Percentiles rank a stretch among this genome's conserved stretches.
These are phyloP conservation scores for Netelia fuscicornis DNA, from an alignment of 2,888 invertebrate genomes.

Conservation along the genomic window DNA sequence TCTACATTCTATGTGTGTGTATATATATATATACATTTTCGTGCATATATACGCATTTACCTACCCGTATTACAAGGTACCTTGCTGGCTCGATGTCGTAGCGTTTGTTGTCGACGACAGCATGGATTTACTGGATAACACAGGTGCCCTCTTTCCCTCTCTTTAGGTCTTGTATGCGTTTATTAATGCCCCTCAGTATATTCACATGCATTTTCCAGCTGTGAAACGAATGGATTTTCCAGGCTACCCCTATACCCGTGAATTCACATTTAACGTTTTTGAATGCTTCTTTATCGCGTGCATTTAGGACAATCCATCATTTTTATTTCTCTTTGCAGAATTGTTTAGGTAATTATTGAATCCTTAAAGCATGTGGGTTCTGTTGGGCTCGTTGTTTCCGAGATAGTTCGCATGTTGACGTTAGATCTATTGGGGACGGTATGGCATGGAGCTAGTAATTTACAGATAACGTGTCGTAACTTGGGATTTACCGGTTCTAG, in stretches of 20 bases:
- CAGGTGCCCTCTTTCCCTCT: constrained; percentile 34
- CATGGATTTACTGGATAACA: constrained; percentile 57
- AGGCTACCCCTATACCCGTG: constrained; percentile 1
- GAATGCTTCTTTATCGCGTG: neutral
- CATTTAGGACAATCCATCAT: neutral
- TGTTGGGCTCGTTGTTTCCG: neutral
- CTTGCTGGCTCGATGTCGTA: constrained; percentile 23
- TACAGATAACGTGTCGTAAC: neutral
- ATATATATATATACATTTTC: constrained; percentile 8
- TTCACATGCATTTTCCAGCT: neutral
- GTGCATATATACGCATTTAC: constrained; percentile 24
- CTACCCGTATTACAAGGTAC: constrained; percentile 55
- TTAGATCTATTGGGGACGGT: neutral
- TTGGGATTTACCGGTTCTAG: neutral
- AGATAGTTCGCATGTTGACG: neutral
- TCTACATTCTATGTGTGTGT: neutral
- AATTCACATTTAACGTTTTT: neutral
- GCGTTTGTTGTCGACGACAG: constrained; percentile 45
- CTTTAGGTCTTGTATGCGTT: neutral
- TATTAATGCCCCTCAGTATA: neutral
- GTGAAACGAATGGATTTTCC: constrained; percentile 13
- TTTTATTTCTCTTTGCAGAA: neutral
- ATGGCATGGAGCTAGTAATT: neutral
- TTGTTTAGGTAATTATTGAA: neutral
- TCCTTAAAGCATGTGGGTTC: neutral